Percentiles rank a stretch among this genome's conserved stretches.
Conservation (phyloP, 2,888 invertebrate genomes). For the Diploptera punctata region DNA sequence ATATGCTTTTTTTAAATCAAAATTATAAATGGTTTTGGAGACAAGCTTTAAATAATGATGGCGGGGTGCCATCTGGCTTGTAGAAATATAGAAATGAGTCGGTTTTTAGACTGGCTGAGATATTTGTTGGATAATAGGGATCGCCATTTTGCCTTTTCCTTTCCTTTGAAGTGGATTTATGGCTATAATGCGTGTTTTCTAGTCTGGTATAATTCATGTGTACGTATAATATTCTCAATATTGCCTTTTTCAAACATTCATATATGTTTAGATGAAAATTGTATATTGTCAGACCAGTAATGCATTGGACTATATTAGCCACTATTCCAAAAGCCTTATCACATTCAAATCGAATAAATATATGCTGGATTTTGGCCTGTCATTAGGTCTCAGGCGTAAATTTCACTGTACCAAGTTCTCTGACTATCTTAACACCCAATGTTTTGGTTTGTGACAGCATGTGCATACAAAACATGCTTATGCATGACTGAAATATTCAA, state of each 20-base stretch:
- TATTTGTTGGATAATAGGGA: conserved; percentile 40
- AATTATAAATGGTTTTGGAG: neutral
- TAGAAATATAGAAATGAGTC: conserved; percentile 42
- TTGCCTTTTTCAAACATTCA: conserved; percentile 16
- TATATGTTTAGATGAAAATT: conserved; percentile 11
- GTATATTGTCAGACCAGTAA: conserved; percentile 6
- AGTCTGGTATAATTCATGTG: conserved; percentile 17
- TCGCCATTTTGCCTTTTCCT: conserved; percentile 40
- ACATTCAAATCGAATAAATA: neutral
- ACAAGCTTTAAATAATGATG: conserved; percentile 39
- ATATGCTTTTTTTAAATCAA: neutral
- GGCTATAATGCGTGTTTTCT: conserved; percentile 27
- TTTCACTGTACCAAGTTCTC: neutral
- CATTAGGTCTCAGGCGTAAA: neutral
- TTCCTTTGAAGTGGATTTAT: conserved; percentile 39
- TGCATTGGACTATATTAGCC: neutral
- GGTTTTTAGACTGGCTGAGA: conserved; percentile 39
- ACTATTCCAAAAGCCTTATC: neutral
- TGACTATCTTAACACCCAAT: neutral
- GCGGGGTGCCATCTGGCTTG: conserved; percentile 42
- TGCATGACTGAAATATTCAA: neutral
- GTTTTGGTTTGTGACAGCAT: neutral
- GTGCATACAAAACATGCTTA: neutral
- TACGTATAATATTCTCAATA: conserved; percentile 30
- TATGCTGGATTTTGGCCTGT: neutral